A percentile compares a stretch with the other conserved stretches of the same genome.
Conservation (phyloP, 2,888 invertebrate species). For the Athripsodes cinereus region DNA sequence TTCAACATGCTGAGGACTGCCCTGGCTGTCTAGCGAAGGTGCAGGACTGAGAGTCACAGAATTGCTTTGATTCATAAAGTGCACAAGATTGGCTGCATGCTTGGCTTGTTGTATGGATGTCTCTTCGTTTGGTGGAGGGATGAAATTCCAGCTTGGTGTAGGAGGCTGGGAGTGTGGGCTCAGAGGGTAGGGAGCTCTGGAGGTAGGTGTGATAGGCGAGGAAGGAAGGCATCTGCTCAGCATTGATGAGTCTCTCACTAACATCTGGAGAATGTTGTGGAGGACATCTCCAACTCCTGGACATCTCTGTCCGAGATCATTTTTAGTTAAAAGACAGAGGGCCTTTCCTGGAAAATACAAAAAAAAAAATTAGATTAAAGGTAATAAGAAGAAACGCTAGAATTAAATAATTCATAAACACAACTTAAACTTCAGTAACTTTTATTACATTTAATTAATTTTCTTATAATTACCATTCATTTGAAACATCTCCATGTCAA, state of each 20-base stretch:
- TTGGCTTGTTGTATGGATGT: conserved; percentile 41
- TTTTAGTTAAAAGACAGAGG: conserved; percentile 80
- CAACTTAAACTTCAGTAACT: too few relatives aligned
- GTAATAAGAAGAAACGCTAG: too few relatives aligned
- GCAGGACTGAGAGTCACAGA: conserved; percentile 88
- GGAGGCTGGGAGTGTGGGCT: conserved; percentile 78
- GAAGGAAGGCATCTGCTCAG: conserved; percentile 74
- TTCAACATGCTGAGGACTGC: conserved; percentile 75
- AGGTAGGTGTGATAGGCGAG: conserved; percentile 76
- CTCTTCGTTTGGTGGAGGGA: conserved; percentile 40
- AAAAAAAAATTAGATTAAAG: not conserved
- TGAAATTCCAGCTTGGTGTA: conserved; percentile 66
- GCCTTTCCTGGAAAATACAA: conserved; percentile 65
- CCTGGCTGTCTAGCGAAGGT: conserved; percentile 82
- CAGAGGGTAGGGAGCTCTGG: conserved; percentile 65
- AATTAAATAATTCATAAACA: too few relatives aligned
- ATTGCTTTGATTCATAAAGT: conserved; percentile 70
- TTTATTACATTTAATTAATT: too few relatives aligned
- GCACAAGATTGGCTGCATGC: conserved; percentile 55
- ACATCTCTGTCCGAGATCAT: conserved; percentile 84
- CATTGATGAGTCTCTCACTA: conserved; percentile 74
- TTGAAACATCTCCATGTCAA: conserved; percentile 90
- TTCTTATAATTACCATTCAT: conserved; percentile 87
- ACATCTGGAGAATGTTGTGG: conserved; percentile 86
- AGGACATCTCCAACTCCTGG: conserved; percentile 91